Evolutionary conservation across 1,140 invertebrate genomes (phyloP), one percentile per base, ranked within the genome.

Genomic region (Holcopasites calliopsidis): DNA sequence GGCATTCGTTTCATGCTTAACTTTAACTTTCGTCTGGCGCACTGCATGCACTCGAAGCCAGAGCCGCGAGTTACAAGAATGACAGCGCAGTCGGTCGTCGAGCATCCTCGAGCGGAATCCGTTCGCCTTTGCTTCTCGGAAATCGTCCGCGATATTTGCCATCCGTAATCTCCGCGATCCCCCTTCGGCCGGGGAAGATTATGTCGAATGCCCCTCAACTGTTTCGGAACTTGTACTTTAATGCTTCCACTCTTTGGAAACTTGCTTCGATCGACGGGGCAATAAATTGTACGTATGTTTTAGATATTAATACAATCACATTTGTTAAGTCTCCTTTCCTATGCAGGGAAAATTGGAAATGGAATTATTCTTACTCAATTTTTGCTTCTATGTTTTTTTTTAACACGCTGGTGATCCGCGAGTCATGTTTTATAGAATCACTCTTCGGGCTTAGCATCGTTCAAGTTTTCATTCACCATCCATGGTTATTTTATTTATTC

Each of bases 1-100:
- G 0, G 8, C 57, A n/a, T 47, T 69, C 65, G 47, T 52, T 76
- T 50, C 66, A 71, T 71, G 47, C 69, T 62, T 61, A 61, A 71
- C 47, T 38, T 26, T 70, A 61, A 71, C 54, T 76, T 38, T 18
- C 16, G 18, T 13, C 21, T 18, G 21, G 21, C 21, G 4, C n/a
- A n/a, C 23, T 44, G 21, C 7, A 42, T 50, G 50, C 61, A 26
- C 31, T 47, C 61, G 28, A 55, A 10, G 18, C 38, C 11, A n/a
- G n/a, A 54, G 21, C 28, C 60, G 4, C 47, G 26, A 33, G 5
- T 18, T 11, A 3, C 40, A 64, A 54, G 47, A 61, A 49, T 1
- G 23, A 23, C 7, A 61, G 2, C 18, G 33, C 16, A n/a, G 38
- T 2, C 8, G 33, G 16, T 26, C n/a, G 38, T 65, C 31, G 62